Evolutionary conservation across 37 sponge, comb jelly and placozoan genomes (phyloP).

Genomic region (Crambe crambe): DNA sequence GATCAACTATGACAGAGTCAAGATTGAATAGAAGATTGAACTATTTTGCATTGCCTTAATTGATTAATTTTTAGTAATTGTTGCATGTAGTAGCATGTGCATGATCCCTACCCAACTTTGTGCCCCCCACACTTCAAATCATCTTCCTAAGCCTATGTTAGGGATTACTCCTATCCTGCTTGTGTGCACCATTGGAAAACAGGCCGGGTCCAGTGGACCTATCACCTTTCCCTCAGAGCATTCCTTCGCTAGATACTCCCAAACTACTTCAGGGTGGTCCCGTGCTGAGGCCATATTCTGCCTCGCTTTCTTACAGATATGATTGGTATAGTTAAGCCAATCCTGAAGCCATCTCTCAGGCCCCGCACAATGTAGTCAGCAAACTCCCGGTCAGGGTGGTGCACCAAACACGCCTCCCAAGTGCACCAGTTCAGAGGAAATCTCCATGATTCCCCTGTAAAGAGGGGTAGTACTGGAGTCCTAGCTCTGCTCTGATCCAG

Average conservation of each 20-base stretch:
- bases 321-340: neutral
- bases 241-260: slow-evolving; percentile 1
- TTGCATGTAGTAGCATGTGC: too few relatives aligned
- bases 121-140: too few relatives aligned
- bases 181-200: neutral
- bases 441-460: too few relatives aligned
- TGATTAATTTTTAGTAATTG: too few relatives aligned
- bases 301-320: neutral
- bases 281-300: neutral
- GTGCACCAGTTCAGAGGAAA: neutral
- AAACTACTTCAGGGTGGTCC: neutral
- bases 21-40: neutral
- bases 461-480: too few relatives aligned
- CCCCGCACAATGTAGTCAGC: slow-evolving; percentile 1
- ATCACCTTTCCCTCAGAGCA: neutral
- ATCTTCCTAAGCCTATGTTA: too few relatives aligned
- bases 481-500: neutral
- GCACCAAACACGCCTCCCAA: neutral
- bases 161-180: neutral
- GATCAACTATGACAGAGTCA: slow-evolving; percentile 10
- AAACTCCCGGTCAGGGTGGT: neutral
- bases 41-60: too few relatives aligned
- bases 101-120: too few relatives aligned
- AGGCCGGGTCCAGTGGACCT: neutral
- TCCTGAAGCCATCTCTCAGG: neutral